These are phyloP conservation scores for Epirrhoe tristata DNA, from an alignment of 2,888 invertebrate species.

Conservation along the genomic window DNA sequence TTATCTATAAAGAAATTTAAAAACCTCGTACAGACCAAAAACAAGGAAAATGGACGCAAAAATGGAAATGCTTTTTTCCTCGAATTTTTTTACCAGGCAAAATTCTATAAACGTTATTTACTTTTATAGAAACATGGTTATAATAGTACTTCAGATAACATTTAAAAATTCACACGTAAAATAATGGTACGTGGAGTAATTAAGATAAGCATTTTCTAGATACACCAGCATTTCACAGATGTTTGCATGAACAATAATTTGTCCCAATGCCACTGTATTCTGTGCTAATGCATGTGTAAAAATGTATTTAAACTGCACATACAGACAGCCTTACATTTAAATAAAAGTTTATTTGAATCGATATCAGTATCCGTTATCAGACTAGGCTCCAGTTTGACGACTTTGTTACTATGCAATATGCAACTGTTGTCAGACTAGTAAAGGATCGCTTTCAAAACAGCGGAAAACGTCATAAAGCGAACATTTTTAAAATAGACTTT, in stretches of 20 bases:
- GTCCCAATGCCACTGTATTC: not conserved
- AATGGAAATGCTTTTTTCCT: too few species aligned
- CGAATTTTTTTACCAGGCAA: too few species aligned
- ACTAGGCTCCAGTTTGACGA: conserved; percentile 36
- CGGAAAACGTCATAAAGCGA: not conserved
- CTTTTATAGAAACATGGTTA: too few species aligned
- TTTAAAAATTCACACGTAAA: not conserved
- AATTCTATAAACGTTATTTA: too few species aligned
- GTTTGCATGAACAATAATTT: too few species aligned
- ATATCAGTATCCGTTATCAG: conserved; percentile 25
- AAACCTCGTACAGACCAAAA: too few species aligned
- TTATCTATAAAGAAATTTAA: too few species aligned
- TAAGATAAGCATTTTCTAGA: not conserved
- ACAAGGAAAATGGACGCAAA: too few species aligned
- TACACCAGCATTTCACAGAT: not conserved
- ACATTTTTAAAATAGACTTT: not conserved
- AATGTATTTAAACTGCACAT: not conserved
- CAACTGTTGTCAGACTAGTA: conserved; percentile 14
- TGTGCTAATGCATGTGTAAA: not conserved
- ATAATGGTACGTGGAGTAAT: not conserved
- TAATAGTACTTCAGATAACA: not conserved
- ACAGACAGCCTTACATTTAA: conserved; percentile 12
- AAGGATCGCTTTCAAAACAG: not conserved
- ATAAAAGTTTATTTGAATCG: conserved; percentile 37
- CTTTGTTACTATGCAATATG: conserved; percentile 33